Percentiles rank a stretch among this genome's conserved stretches.
Conservation (phyloP, 2,888 invertebrate species). For the Netelia inedita region DNA sequence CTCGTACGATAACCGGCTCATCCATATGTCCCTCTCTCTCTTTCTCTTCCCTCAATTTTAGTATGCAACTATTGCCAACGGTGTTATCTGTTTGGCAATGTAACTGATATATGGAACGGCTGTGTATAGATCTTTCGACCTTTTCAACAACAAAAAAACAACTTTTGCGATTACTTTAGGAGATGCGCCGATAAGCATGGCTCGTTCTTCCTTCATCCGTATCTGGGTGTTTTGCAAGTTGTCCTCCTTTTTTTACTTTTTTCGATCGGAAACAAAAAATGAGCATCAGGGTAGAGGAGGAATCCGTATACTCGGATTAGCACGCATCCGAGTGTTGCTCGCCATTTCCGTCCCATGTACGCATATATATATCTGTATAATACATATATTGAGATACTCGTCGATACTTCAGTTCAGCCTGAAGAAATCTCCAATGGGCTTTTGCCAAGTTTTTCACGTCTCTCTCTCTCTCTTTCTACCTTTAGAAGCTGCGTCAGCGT, state of each 20-base stretch:
- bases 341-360: not conserved
- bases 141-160: not conserved
- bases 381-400: conserved; percentile 6
- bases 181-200: conserved; percentile 25
- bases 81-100: conserved; percentile 48
- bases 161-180: conserved; percentile 54
- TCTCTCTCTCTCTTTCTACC: not conserved
- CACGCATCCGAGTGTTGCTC: conserved; percentile 21
- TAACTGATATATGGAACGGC: not conserved
- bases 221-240: not conserved
- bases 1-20: not conserved
- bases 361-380: conserved; percentile 25
- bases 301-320: conserved; percentile 2
- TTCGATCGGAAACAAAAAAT: not conserved
- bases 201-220: conserved; percentile 12
- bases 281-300: not conserved
- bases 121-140: conserved; percentile 4
- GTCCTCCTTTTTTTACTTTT: conserved; percentile 3
- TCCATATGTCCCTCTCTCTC: conserved; percentile 26
- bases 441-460: conserved; percentile 48
- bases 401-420: conserved; percentile 37
- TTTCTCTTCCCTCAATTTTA: conserved; percentile 25
- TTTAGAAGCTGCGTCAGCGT: conserved; percentile 39
- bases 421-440: conserved; percentile 54
- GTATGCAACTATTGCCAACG: conserved; percentile 26